Base-by-base conservation (phyloP, 2,888 invertebrate genomes). In the Rosalia funebris region DNA sequence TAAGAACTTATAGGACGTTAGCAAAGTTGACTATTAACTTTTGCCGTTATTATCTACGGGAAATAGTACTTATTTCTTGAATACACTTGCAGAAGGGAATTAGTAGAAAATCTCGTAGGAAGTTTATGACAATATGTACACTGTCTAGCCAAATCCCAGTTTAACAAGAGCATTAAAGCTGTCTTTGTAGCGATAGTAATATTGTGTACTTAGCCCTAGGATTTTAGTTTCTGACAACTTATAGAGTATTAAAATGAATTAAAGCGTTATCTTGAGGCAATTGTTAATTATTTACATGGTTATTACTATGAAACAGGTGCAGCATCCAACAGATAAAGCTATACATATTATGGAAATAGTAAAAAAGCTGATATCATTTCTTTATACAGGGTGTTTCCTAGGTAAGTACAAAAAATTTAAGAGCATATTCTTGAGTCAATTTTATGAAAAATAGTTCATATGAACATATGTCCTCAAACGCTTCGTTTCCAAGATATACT, bases 51-150 rank as follows among this genome's bases (percentile, higher is more conserved):
- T 44, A 48, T 48, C 37, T 48, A 19, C 16, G 36, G 15, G 36
- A 17, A 47, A 17, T 47, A 34, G 19, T 20, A 48, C 17, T 17
- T 37, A 48, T 37, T 48, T 36, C 37, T 37, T 37, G 36, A 48
- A 36, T 17, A 36, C 17, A 37, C 48, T 48, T 36, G 20, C n/a
- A 36, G 12, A 45, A 32, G 36, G 14, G 17, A 37, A 14, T 48
- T 48, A 48, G 36, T 48, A 36, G 17, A 37, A 48, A 48, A 48
- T 36, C 48, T 19, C 46, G 17, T n/a, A 17, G 19, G 37, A 48
- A 37, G 48, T 48, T 48, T 48, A 48, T 9, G 36, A 48, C 48
- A 48, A 20, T 37, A 37, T 48, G 48, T 48, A 48, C 48, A n/a
- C 19, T 17, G 20, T 12, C 19, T 16, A 19, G 34, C 44, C 25